phyloP scores from a whole-genome alignment of 2,888 invertebrate genomes.

The Abrostola tripartita region DNA sequence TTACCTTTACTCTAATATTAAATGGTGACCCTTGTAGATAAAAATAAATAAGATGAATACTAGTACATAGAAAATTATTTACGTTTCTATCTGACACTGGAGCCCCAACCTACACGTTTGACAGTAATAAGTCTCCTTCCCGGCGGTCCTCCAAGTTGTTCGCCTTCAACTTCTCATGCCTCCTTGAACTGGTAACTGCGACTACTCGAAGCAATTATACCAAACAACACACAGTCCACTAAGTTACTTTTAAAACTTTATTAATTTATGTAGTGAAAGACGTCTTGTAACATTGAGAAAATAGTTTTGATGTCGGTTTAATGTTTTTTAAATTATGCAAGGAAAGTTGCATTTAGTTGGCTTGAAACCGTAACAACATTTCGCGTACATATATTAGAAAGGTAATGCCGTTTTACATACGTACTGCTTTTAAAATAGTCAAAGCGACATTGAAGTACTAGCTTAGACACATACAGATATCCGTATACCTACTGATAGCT shows the following conservation, averaged over 20 bases:
- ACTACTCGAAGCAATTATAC: conserved; percentile 79
- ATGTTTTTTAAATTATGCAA: conserved; percentile 22
- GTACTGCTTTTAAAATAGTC: not conserved
- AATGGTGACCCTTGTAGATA: too few species aligned
- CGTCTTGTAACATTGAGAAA: conserved; percentile 53
- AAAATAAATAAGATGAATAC: not conserved
- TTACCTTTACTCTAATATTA: too few species aligned
- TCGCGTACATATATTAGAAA: not conserved
- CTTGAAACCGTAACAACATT: not conserved
- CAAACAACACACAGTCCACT: conserved; percentile 66
- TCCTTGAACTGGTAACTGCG: conserved; percentile 80
- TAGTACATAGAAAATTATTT: not conserved
- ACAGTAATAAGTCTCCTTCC: conserved; percentile 68
- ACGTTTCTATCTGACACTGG: conserved; percentile 22
- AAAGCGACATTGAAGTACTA: not conserved
- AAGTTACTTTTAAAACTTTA: conserved; percentile 66
- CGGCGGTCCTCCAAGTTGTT: conserved; percentile 60
- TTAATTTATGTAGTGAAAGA: conserved; percentile 59
- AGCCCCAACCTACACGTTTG: conserved; percentile 44
- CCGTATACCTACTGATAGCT: conserved; percentile 31
- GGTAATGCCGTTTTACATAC: too few species aligned
- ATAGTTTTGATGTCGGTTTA: conserved; percentile 40
- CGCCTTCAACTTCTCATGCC: conserved; percentile 71
- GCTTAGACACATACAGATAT: not conserved
- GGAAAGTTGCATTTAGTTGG: not conserved